These are phyloP conservation scores for Calliphora vicina DNA, from an alignment of 1,140 invertebrate genomes.

Conservation along the genomic window DNA sequence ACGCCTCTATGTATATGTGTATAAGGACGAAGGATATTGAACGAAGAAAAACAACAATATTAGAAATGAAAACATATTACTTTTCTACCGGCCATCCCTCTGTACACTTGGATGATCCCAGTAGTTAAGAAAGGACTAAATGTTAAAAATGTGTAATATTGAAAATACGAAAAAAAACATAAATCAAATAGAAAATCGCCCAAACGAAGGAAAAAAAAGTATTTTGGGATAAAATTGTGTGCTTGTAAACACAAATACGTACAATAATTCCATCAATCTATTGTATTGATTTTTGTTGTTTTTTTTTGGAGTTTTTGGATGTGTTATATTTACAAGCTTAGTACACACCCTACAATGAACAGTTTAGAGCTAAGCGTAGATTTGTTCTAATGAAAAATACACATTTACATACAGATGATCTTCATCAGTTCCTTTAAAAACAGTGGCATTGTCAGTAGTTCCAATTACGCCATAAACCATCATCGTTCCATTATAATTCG, in stretches of 20 bases:
- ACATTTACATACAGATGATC: too few relatives aligned
- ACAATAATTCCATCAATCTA: not conserved
- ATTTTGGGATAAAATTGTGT: too few relatives aligned
- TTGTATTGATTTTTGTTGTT: too few relatives aligned
- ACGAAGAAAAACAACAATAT: not conserved
- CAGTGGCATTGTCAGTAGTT: too few relatives aligned
- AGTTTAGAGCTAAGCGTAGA: too few relatives aligned
- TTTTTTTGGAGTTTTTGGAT: too few relatives aligned
- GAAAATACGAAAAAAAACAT: not conserved
- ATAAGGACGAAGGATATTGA: not conserved
- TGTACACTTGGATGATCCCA: not conserved
- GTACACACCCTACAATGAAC: too few relatives aligned
- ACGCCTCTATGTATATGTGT: not conserved
- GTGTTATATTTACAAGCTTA: too few relatives aligned
- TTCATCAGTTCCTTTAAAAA: too few relatives aligned
- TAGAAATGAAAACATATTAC: conserved; percentile 13
- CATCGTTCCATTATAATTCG: too few relatives aligned
- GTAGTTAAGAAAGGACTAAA: not conserved
- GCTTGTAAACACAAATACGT: not conserved
- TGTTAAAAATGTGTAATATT: not conserved
- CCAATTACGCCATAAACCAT: too few relatives aligned
- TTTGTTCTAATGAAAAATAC: too few relatives aligned
- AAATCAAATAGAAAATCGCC: not conserved
- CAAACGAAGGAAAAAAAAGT: not conserved
- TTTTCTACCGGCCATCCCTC: not conserved